A percentile compares a stretch with the other conserved stretches of the same genome.
phyloP scores from a whole-genome alignment of 2,113 vertebrate species.

The Spilogale gracilis region DNA sequence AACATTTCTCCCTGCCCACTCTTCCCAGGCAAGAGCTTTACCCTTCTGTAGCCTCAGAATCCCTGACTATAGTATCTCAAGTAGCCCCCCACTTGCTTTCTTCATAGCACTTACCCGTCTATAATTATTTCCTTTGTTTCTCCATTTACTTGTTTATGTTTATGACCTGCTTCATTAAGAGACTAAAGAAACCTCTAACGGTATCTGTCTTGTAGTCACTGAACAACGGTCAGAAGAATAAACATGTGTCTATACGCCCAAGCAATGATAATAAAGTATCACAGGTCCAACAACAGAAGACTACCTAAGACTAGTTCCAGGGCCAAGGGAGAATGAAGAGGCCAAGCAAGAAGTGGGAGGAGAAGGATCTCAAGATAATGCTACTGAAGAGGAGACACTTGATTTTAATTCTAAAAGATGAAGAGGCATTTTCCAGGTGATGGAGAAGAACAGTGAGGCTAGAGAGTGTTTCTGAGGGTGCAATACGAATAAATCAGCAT shows the following conservation, averaged over 20 bases:
- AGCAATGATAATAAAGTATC: background rate
- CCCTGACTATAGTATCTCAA: background rate
- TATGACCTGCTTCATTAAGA: background rate
- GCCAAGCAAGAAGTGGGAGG: background rate
- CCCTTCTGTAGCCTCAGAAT: background rate
- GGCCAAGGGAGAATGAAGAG: background rate
- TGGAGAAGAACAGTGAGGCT: background rate
- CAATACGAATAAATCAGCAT: background rate
- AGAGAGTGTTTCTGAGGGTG: background rate
- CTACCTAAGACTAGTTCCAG: background rate
- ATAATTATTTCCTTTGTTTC: conserved; percentile 35
- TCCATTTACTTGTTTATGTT: background rate
- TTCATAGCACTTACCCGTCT: background rate
- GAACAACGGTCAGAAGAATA: background rate
- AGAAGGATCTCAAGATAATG: background rate
- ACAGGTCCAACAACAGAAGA: conserved; percentile 16
- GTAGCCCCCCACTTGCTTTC: background rate
- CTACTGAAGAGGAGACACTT: background rate
- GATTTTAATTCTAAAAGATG: background rate
- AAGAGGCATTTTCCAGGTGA: background rate
- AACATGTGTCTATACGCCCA: background rate
- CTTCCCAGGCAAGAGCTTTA: background rate
- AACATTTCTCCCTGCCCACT: background rate
- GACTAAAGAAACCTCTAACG: background rate
- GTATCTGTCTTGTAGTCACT: background rate